phyloP scores from a whole-genome alignment of 2,888 invertebrate species.

The Portevinia maculata region DNA sequence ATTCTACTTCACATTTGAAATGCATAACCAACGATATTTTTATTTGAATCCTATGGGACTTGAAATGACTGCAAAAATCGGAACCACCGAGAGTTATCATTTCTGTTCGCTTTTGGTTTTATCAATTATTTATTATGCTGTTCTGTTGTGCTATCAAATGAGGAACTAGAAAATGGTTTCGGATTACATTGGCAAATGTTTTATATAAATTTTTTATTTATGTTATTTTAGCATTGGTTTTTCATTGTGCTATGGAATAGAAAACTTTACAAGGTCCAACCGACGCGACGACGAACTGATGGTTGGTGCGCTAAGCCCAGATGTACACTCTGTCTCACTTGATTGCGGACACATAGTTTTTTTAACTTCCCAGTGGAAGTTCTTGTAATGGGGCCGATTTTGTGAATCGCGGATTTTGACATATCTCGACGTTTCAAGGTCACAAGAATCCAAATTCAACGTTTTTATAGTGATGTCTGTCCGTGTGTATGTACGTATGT shows the following conservation, averaged over 20 bases:
- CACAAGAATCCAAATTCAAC: too few relatives aligned
- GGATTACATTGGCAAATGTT: slow-evolving; percentile 60
- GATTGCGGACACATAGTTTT: too few relatives aligned
- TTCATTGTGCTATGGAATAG: neutral
- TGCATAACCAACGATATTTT: slow-evolving; percentile 27
- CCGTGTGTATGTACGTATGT: too few relatives aligned
- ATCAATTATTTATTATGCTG: slow-evolving; percentile 64
- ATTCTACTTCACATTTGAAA: slow-evolving; percentile 26
- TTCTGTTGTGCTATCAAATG: slow-evolving; percentile 56
- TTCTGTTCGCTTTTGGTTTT: slow-evolving; percentile 48
- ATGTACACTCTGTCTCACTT: too few relatives aligned
- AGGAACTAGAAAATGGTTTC: slow-evolving; percentile 53
- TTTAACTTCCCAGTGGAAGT: too few relatives aligned
- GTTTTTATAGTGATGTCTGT: too few relatives aligned
- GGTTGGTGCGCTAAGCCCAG: neutral
- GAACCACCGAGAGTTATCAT: slow-evolving; percentile 35
- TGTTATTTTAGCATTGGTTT: too few relatives aligned
- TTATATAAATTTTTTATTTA: slow-evolving; percentile 9
- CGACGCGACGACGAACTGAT: too few relatives aligned
- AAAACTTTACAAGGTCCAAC: slow-evolving; percentile 19
- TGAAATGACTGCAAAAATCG: slow-evolving; percentile 17
- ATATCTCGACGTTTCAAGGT: too few relatives aligned
- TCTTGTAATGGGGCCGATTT: too few relatives aligned
- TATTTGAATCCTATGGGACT: neutral
- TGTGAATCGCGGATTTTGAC: too few relatives aligned